These are phyloP conservation scores for Gastracanthus pulcherrimus DNA, from an alignment of 2,888 invertebrate genomes.

Conservation along the genomic window DNA sequence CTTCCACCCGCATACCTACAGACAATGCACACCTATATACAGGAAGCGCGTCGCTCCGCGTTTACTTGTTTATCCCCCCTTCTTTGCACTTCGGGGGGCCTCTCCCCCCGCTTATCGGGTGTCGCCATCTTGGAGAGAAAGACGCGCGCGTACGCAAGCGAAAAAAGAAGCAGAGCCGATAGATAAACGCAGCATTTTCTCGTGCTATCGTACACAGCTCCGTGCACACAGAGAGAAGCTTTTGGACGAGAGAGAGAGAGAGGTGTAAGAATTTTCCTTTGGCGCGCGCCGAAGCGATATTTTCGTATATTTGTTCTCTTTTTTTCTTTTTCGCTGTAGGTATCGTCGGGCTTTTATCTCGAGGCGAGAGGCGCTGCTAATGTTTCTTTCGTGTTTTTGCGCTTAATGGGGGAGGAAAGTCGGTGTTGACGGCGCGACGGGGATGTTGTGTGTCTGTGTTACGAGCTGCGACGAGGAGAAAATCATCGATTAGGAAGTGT, in stretches of 20 bases:
- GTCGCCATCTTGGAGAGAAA: conserved; percentile 39
- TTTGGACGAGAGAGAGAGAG: too few species aligned
- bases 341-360: neutral
- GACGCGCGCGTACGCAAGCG: neutral
- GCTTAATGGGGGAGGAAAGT: neutral
- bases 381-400: conserved; percentile 26
- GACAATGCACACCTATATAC: neutral
- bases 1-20: neutral
- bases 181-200: neutral
- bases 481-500: neutral
- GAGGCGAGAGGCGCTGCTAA: neutral
- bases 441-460: too few species aligned
- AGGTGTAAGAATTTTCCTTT: conserved; percentile 6
- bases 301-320: neutral
- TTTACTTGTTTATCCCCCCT: neutral
- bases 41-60: conserved; percentile 13
- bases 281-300: conserved; percentile 2
- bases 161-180: neutral
- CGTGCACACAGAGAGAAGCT: neutral
- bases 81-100: conserved; percentile 25
- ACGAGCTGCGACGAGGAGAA: too few species aligned
- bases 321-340: neutral
- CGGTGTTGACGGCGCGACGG: neutral
- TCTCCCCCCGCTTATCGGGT: conserved; percentile 21
- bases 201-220: neutral